phyloP scores from a whole-genome alignment of 64 coral and sea anemone species.

The Astreopora myriophthalma region DNA sequence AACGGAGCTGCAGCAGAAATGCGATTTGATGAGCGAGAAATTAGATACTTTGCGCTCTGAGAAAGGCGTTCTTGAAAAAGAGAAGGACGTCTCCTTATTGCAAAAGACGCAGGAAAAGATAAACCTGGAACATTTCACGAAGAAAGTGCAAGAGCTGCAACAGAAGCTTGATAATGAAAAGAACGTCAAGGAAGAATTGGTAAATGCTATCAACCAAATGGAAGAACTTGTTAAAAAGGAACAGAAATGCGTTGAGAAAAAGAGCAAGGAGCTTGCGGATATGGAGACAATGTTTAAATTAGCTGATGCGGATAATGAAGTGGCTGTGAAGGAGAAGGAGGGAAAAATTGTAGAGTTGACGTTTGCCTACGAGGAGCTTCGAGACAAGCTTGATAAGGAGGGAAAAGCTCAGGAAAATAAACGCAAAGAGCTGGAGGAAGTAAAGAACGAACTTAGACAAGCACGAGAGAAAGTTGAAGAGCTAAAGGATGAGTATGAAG shows the following conservation, averaged over 20 bases:
- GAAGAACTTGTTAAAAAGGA: constrained; percentile 9
- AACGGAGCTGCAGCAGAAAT: constrained; percentile 40
- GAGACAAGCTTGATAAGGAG: not conserved
- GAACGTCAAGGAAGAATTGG: not conserved
- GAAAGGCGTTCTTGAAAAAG: constrained; percentile 6
- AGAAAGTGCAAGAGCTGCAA: constrained; percentile 11
- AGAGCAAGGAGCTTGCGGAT: constrained; percentile 13
- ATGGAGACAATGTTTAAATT: constrained; percentile 14
- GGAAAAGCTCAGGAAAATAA: constrained; percentile 8
- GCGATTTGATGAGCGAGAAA: constrained; percentile 44
- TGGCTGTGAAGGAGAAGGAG: not conserved
- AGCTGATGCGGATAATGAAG: not conserved
- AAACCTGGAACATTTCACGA: not conserved
- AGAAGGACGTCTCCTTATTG: constrained; percentile 32
- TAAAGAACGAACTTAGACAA: constrained; percentile 23
- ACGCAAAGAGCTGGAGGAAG: constrained; percentile 3
- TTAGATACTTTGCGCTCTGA: constrained; percentile 12
- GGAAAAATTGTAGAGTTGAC: constrained; percentile 10
- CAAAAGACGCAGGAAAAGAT: constrained; percentile 25
- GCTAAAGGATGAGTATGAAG: constrained; percentile 12
- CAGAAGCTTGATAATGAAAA: not conserved
- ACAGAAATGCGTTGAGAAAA: not conserved
- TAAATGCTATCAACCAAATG: not conserved
- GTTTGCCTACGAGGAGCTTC: constrained; percentile 22
- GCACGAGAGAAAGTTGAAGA: not conserved